Conservation (phyloP, 2,797 vertebrate genomes). For the Karalla daura region DNA sequence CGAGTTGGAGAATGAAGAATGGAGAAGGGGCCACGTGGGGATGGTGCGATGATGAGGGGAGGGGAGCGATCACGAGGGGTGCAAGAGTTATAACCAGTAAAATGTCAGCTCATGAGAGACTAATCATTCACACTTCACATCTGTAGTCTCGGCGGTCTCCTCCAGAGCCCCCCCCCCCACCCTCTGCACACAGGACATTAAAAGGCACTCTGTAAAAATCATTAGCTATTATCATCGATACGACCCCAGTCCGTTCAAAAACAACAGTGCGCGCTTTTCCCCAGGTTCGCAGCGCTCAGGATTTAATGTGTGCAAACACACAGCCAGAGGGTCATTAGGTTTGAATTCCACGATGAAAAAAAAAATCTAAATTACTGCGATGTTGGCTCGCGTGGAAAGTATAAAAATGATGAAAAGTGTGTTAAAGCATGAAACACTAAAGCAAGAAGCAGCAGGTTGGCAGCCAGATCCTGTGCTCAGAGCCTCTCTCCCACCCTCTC, state of each 20-base stretch:
- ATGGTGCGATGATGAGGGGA: background rate
- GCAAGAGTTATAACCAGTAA: constrained; percentile 24
- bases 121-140: constrained; percentile 19
- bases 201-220: constrained; percentile 40
- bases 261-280: constrained; percentile 23
- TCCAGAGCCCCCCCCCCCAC: constrained; percentile 3
- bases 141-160: constrained; percentile 23
- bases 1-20: background rate
- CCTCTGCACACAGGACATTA: constrained; percentile 13
- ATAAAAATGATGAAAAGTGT: constrained; percentile 21
- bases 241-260: constrained; percentile 25
- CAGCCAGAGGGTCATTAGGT: background rate
- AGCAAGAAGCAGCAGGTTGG: constrained; percentile 1
- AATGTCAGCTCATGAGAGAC: constrained; percentile 29
- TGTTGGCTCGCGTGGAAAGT: constrained; percentile 13
- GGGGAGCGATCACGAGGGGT: background rate
- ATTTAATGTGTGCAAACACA: constrained; percentile 16
- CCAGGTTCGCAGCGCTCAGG: background rate
- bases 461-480: constrained; percentile 14
- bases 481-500: constrained; percentile 51
- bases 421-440: constrained; percentile 6
- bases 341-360: constrained; percentile 6
- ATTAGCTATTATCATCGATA: constrained; percentile 27
- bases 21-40: background rate
- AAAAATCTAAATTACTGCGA: background rate